Base-by-base conservation (phyloP, 2,888 invertebrate species). In the Polydesmus complanatus region DNA sequence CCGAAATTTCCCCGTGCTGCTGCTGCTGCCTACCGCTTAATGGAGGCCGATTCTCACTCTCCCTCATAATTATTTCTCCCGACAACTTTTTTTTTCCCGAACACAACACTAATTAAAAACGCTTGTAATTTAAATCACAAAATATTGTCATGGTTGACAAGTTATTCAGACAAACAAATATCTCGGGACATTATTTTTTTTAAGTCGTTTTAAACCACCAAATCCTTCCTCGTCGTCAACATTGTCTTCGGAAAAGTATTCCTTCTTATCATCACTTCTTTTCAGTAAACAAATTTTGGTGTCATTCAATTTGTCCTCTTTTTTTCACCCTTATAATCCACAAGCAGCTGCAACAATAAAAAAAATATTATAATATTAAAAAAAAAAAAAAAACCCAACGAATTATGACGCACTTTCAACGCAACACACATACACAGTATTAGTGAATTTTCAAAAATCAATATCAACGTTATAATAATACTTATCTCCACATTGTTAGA, bases 61-160 rank as follows among this genome's bases (percentile, higher is more conserved):
- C 65, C 61, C 60, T 64, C 65, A 65, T 63, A n/a, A 26, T 64
- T 55, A 22, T 5, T n/a, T 37, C 5, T 5, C 37, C 14, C n/a
- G n/a, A n/a, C n/a, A n/a, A n/a, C n/a, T n/a, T n/a, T n/a, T n/a
- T n/a, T n/a, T n/a, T n/a, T n/a, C n/a, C n/a, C n/a, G n/a, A n/a
- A n/a, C n/a, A n/a, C n/a, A n/a, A 8, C 37, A 8, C 37, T 5
- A 37, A 37, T 37, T 14, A 37, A 37, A 5, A 5, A 14, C 5
- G 37, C 14, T 14, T 37, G 37, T 37, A 37, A 37, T 37, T 37
- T 37, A 37, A 37, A 37, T 37, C 37, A 37, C 37, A 37, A 5
- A 37, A 37, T 37, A 8, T 37, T 37, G 5, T 37, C 37, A 37
- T 37, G 37, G 14, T 37, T 5, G 14, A 37, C 8, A 37, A 37